A percentile compares a stretch with the other conserved stretches of the same genome.
Conservation (phyloP, 2,113 vertebrate genomes). For the Actenoides hombroni region DNA sequence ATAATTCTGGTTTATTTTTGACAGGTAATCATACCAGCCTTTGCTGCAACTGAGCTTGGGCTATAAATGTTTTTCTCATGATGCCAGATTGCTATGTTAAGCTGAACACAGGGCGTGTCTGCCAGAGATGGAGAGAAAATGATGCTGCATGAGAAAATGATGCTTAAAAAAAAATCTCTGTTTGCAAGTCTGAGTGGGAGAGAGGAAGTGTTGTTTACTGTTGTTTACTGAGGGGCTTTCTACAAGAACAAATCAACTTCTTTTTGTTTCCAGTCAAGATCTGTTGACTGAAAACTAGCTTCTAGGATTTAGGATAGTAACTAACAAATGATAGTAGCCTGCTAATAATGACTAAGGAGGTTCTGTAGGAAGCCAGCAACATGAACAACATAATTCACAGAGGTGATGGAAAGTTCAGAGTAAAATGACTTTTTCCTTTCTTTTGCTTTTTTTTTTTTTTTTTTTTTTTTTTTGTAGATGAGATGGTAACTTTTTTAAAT, state of each 20-base stretch:
- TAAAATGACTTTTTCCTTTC: neutral
- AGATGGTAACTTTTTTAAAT: neutral
- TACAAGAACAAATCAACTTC: neutral
- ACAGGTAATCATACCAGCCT: slow-evolving; percentile 8
- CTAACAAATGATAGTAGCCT: slow-evolving; percentile 14
- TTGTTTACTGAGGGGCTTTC: neutral
- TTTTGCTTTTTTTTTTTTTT: neutral
- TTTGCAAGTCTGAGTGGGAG: neutral
- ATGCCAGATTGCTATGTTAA: neutral
- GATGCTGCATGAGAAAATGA: neutral
- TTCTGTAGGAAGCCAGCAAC: neutral
- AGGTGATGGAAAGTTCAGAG: neutral
- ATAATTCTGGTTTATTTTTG: slow-evolving; percentile 40
- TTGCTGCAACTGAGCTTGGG: neutral
- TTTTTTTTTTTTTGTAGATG: neutral
- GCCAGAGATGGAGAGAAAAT: neutral
- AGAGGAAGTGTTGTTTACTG: neutral
- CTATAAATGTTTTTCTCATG: neutral
- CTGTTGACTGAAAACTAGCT: slow-evolving; percentile 6
- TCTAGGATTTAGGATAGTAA: slow-evolving; percentile 22
- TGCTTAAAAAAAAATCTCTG: neutral
- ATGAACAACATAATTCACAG: neutral
- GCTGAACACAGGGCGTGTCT: neutral
- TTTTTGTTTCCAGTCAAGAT: slow-evolving; percentile 14
- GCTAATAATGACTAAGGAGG: neutral